Evolutionary conservation across 2,888 invertebrate species (phyloP), one percentile per base, ranked within the genome.

Genomic region (Stenodema calcarata): DNA sequence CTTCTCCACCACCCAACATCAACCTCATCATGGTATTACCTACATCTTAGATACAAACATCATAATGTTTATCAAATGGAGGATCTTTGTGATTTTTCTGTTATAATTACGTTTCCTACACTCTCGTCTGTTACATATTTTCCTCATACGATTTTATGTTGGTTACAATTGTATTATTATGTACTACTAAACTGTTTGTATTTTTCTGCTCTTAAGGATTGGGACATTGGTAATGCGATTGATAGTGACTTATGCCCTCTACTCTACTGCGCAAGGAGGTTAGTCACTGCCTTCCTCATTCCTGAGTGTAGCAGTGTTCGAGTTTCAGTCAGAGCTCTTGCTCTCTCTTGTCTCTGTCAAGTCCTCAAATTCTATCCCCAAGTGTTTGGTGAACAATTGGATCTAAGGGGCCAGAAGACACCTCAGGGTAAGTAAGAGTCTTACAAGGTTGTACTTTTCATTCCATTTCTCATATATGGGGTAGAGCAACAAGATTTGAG

Each of bases 301-400:
- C 93, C 94, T 16, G 96, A 95, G 0, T 92, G 92, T 81, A 92
- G 92, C 86, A 90, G 91, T 41, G 95, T 96, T 47, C 93, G 98
- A 47, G 97, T 99, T 42, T 98, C 98, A 87, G 96, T 98, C 0
- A 98, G 98, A 91, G 95, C 96, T 9, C 93, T 98, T 50, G 96
- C 98, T 0, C 90, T 98, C 27, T 94, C 94, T 84, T 97, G 97
- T 90, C 91, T 98, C 28, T 94, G 95, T 0, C 94, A 95, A 89
- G 94, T 96, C 84, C 91, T 97, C 47, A 93, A 94, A 54, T 91
- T 97, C 30, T 94, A 94, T 89, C 97, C 98, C 0, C 93, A 94
- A 88, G 92, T 95, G 4, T 93, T 97, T 87, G 93, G 95, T 0
- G 91, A 95, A 27, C 91, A 92, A 12, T 85, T 90, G 23, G 89